These are phyloP conservation scores for Tetramorium alpestre DNA, from an alignment of 1,140 invertebrate genomes.

Conservation along the genomic window DNA sequence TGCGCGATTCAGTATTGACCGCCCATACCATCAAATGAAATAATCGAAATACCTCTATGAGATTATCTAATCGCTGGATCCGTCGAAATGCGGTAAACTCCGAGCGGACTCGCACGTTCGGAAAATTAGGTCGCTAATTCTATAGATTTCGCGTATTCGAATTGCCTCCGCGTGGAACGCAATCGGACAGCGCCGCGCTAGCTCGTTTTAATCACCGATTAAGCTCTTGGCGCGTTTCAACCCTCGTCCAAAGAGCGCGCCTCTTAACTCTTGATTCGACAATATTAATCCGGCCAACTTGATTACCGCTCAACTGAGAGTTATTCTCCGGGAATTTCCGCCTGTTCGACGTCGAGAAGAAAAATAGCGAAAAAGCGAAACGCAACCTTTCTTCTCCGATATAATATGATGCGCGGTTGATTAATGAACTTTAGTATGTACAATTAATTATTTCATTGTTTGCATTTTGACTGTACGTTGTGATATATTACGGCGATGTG, in stretches of 20 bases:
- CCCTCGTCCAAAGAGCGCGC: neutral
- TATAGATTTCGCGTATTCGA: conserved; percentile 48
- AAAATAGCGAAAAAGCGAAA: neutral
- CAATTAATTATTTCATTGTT: conserved; percentile 6
- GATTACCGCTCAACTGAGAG: neutral
- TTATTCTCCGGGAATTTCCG: conserved; percentile 15
- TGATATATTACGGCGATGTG: neutral
- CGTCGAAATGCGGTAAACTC: conserved; percentile 47
- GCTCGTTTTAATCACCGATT: conserved; percentile 45
- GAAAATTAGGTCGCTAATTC: conserved; percentile 55
- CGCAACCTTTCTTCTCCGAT: neutral
- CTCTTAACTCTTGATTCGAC: conserved; percentile 41
- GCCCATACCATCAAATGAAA: conserved; percentile 30
- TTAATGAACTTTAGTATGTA: neutral
- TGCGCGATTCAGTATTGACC: conserved; percentile 10
- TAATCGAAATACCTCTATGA: conserved; percentile 55
- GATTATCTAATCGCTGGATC: conserved; percentile 42
- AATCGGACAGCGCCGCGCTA: conserved; percentile 7
- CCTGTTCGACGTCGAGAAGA: neutral
- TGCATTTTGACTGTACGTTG: neutral
- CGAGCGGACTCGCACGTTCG: neutral
- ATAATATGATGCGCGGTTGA: conserved; percentile 16
- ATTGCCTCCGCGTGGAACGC: neutral
- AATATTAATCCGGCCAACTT: conserved; percentile 38
- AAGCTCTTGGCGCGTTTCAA: conserved; percentile 9